These are phyloP conservation scores for Felis chaus DNA, from an alignment of 2,113 vertebrate species.

Conservation along the genomic window DNA sequence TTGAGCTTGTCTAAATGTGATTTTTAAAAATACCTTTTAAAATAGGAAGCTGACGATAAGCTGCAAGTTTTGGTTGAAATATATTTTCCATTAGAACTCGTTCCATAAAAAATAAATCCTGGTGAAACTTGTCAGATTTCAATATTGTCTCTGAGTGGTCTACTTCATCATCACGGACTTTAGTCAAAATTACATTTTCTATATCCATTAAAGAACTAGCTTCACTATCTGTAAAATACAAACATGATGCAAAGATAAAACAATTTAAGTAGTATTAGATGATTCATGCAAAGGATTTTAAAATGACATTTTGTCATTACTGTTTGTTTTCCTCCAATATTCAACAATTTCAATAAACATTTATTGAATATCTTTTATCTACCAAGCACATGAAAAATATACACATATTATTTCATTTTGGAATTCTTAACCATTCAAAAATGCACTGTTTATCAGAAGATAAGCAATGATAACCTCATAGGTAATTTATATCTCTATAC, in stretches of 20 bases:
- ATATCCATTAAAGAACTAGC: conserved; percentile 79
- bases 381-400: not conserved
- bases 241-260: conserved; percentile 33
- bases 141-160: conserved; percentile 80
- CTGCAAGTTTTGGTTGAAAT: conserved; percentile 90
- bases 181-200: conserved; percentile 75
- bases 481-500: not conserved
- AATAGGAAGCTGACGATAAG: conserved; percentile 89
- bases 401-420: conserved; percentile 34
- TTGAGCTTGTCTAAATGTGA: not conserved
- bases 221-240: conserved; percentile 67
- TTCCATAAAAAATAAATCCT: conserved; percentile 91
- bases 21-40: conserved; percentile 85
- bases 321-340: conserved; percentile 21
- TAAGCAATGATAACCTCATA: not conserved
- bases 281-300: not conserved
- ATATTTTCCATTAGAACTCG: conserved; percentile 89
- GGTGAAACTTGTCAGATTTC: conserved; percentile 87
- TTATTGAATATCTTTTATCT: not conserved
- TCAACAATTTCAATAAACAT: not conserved
- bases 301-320: not conserved
- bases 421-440: conserved; percentile 28
- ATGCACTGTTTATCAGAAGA: not conserved
- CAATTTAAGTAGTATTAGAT: not conserved
- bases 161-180: conserved; percentile 71